These are phyloP conservation scores for Arrhopalites spinosus DNA, from an alignment of 2,888 invertebrate species.

Conservation along the genomic window DNA sequence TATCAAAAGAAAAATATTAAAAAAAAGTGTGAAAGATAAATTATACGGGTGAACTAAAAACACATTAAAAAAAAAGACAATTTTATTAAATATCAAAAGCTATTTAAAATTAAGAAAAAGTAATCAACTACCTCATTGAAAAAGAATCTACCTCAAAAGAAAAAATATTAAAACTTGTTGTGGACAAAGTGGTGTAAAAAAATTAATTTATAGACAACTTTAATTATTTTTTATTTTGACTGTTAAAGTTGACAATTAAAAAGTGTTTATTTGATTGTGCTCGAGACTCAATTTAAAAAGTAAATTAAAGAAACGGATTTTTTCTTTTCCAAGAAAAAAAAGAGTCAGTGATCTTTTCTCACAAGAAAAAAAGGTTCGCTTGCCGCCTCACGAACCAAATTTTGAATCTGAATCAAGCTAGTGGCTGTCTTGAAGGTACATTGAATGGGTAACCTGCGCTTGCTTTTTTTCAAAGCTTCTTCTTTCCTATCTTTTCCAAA, in stretches of 20 bases:
- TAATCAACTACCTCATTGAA: neutral
- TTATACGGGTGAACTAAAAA: neutral
- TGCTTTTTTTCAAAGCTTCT: conserved; percentile 37
- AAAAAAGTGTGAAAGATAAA: neutral
- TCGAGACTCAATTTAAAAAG: too few species aligned
- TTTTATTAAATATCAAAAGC: neutral
- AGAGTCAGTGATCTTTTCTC: neutral
- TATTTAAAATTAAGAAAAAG: neutral
- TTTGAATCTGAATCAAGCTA: conserved; percentile 22
- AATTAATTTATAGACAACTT: neutral
- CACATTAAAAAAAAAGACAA: neutral
- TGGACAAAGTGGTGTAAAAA: neutral
- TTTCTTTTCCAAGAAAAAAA: neutral
- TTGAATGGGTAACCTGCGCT: conserved; percentile 39
- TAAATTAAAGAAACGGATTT: too few species aligned
- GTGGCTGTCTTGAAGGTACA: conserved; percentile 32
- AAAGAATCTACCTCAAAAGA: neutral
- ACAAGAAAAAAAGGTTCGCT: neutral
- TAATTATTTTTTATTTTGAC: neutral
- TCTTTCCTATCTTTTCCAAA: conserved; percentile 14
- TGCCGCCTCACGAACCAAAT: conserved; percentile 11
- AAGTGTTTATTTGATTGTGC: too few species aligned
- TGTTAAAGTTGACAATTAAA: too few species aligned
- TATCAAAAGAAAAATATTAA: neutral
- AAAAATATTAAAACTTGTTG: neutral